Evolutionary conservation across 2,797 vertebrate species (phyloP).

Genomic region (Arrhamphus sclerolepis): DNA sequence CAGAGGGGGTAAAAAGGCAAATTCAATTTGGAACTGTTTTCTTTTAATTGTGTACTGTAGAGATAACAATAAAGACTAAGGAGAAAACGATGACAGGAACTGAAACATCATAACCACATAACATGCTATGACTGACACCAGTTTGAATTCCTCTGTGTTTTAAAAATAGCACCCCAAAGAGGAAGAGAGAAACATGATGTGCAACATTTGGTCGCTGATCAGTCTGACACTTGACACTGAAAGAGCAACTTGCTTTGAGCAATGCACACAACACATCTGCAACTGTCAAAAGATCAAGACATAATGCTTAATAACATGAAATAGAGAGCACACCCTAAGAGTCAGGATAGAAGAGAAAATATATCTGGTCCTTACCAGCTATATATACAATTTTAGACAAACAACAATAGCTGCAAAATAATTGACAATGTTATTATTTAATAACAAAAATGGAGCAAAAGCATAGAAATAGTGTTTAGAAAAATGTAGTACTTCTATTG

Average conservation of each 20-base stretch:
- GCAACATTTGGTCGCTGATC: slow-evolving; percentile 41
- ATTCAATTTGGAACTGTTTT: not conserved
- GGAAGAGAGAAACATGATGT: slow-evolving; percentile 47
- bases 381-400: too few species aligned
- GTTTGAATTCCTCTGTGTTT: slow-evolving; percentile 35
- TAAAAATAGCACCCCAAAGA: slow-evolving; percentile 51
- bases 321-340: too few species aligned
- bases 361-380: too few species aligned
- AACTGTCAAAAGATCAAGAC: not conserved
- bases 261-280: slow-evolving; percentile 8
- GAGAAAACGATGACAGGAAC: slow-evolving; percentile 11
- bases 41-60: not conserved
- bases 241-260: slow-evolving; percentile 32
- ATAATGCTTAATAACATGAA: too few species aligned
- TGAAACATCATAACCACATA: slow-evolving; percentile 2
- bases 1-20: slow-evolving; percentile 18
- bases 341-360: too few species aligned
- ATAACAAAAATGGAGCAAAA: too few species aligned
- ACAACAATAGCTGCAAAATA: too few species aligned
- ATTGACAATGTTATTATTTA: too few species aligned
- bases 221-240: slow-evolving; percentile 35
- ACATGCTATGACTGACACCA: slow-evolving; percentile 18
- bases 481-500: too few species aligned
- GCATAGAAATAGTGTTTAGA: too few species aligned
- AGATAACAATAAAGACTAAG: slow-evolving; percentile 9